Base-by-base conservation (phyloP, 2,888 invertebrate genomes). In the Cyclophora albipunctata region DNA sequence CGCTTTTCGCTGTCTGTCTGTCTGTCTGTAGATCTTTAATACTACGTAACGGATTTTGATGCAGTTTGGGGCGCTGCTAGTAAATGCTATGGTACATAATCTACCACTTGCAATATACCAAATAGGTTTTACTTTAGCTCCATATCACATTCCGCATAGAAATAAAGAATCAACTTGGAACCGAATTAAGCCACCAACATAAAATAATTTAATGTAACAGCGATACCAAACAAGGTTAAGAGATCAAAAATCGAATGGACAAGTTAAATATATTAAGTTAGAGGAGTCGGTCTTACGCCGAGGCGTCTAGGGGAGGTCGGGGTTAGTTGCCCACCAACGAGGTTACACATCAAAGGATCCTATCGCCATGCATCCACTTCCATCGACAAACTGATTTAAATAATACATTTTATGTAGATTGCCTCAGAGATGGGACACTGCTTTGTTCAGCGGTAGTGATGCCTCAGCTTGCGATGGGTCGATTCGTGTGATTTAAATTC, bases 351-450 rank as follows among this genome's bases (percentile, higher is more conserved):
- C 64, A 64, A 63, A 64, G 64, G 61, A 53, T 45, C 50, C 50
- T 47, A 50, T 52, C 53, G 50, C 50, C 37, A 37, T 55, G 54
- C 54, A 52, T 47, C 50, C 60, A 53, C 53, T 60, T 57, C 61
- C 54, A 48, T 52, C 34, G 51, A 47, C 57, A 62, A 59, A 65
- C 62, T 57, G 59, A 62, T 64, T 72, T 70, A 64, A 67, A 72
- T 73, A 74, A 73, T 64, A 73, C 63, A 59, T 61, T 57, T 59
- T 61, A 58, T 57, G 52, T 50, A 55, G 51, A 55, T 51, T 51
- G 45, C 5, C 5, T 3, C 7, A 42, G 7, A 42, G 42, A 42
- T 33, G 42, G n/a, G 42, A 20, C 42, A 6, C 41, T 6, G n/a
- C 20, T 20, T 20, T 20, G 20, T 20, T 20, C 2, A 20, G 20